Evolutionary conservation across 2,113 vertebrate species (phyloP), one percentile per base, ranked within the genome.

Genomic region (Calyptommatus sinebrachiatus): DNA sequence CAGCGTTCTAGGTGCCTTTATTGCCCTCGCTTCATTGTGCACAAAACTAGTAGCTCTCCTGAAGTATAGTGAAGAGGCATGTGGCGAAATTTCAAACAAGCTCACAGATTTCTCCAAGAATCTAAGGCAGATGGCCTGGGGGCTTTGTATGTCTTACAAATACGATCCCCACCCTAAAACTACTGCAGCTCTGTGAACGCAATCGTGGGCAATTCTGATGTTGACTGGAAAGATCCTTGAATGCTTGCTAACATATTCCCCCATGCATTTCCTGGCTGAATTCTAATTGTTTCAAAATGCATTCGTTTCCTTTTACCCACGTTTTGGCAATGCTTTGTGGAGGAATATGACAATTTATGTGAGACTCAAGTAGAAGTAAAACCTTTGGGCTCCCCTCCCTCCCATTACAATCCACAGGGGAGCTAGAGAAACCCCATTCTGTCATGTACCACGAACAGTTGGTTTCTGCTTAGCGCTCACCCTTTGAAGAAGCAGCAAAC

Each of bases 401-500:
- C 6, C 7, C 65, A 45, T 24, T 48, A 72, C 22, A 57, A 79
- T 75, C 35, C 84, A 63, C 69, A 29, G 1, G 45, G 66, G 31
- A 72, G 26, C 61, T 80, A 62, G 11, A 65, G 46, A 75, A 84
- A 70, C 45, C 77, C 9, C 11, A 1, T 60, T 82, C 78, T 75
- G 82, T 48, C 77, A 31, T 69, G 41, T 2, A 46, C 77, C 67
- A 20, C 31, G 81, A 74, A 35, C 5, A 7, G 31, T 26, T 1
- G 6, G 50, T 68, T 78, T 73, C 77, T 79, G 71, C 65, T 70
- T 75, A 74, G 71, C 45, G 7, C 65, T 62, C 63, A 74, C 71
- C 72, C 82, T 83, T 81, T 75, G 77, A 74, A 75, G 82, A 83
- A 70, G 28, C 21, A n/a, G 28, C 21, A n/a, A 73, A 29, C 16